Percentiles rank a stretch among this genome's conserved stretches.
Conservation (phyloP, 2,797 vertebrate genomes). For the Poecilia gillii region DNA sequence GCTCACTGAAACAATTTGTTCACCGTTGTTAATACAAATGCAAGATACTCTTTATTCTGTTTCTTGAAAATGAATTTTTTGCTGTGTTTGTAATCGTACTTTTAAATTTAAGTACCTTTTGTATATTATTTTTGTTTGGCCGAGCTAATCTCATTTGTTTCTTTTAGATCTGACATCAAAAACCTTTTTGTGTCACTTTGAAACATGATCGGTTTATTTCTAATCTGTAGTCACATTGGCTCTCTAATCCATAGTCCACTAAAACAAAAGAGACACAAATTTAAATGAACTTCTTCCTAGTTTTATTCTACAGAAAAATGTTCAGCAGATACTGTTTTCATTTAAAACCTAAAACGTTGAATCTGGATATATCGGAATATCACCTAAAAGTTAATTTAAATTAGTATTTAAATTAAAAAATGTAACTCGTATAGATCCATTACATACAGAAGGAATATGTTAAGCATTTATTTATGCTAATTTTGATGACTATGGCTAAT, state of each 20-base stretch:
- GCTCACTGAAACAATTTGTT: not conserved
- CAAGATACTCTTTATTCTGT: slow-evolving; percentile 13
- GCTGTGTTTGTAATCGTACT: not conserved
- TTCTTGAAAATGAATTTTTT: slow-evolving; percentile 5
- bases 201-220: not conserved
- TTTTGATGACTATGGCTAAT: not conserved
- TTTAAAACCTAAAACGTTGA: not conserved
- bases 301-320: not conserved
- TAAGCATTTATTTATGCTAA: not conserved
- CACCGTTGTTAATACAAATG: slow-evolving; percentile 14
- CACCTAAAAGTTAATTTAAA: not conserved
- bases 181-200: not conserved
- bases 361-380: not conserved
- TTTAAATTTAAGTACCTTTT: slow-evolving; percentile 5
- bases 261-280: not conserved
- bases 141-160: not conserved
- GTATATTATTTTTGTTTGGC: slow-evolving; percentile 1
- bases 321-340: not conserved
- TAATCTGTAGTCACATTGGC: not conserved
- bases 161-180: too few species aligned
- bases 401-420: not conserved
- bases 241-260: not conserved
- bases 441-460: not conserved
- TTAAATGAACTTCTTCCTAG: not conserved
- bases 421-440: not conserved